Conservation (phyloP, 1,140 invertebrate species). For the Lasaia peninsularis region DNA sequence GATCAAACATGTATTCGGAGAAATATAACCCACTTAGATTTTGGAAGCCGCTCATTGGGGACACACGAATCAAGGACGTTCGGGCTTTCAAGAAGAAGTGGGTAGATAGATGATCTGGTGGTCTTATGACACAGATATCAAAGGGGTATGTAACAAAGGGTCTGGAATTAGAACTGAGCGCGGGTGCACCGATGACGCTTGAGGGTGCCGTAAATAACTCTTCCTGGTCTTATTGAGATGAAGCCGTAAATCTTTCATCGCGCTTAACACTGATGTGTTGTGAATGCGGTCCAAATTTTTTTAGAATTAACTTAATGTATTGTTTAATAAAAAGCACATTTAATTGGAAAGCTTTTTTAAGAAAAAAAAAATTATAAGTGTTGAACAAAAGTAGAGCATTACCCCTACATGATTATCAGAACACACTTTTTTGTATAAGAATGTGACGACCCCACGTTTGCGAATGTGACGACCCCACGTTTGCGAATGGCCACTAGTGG, state of each 20-base stretch:
- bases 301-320: too few relatives aligned
- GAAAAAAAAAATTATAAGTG: too few relatives aligned
- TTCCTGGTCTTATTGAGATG: constrained; percentile 48
- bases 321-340: too few relatives aligned
- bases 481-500: too few relatives aligned
- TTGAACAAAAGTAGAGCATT: too few relatives aligned
- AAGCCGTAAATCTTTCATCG: constrained; percentile 48
- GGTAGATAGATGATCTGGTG: constrained; percentile 29
- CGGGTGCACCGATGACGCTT: constrained; percentile 18
- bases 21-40: constrained; percentile 30
- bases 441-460: too few relatives aligned
- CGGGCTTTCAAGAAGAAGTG: constrained; percentile 33
- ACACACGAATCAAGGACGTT: constrained; percentile 54
- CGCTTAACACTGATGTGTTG: constrained; percentile 30
- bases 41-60: constrained; percentile 24
- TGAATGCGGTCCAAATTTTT: background rate
- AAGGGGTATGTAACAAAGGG: constrained; percentile 40
- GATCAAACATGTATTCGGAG: constrained; percentile 22
- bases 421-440: too few relatives aligned
- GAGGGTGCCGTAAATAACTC: constrained; percentile 41
- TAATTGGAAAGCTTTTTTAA: too few relatives aligned
- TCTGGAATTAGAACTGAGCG: constrained; percentile 38
- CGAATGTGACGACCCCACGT: too few relatives aligned
- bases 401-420: too few relatives aligned
- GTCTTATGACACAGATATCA: constrained; percentile 36